Evolutionary conservation across 2,113 vertebrate species (phyloP), one percentile per base, ranked within the genome.

Genomic region (Bombycilla garrulus): DNA sequence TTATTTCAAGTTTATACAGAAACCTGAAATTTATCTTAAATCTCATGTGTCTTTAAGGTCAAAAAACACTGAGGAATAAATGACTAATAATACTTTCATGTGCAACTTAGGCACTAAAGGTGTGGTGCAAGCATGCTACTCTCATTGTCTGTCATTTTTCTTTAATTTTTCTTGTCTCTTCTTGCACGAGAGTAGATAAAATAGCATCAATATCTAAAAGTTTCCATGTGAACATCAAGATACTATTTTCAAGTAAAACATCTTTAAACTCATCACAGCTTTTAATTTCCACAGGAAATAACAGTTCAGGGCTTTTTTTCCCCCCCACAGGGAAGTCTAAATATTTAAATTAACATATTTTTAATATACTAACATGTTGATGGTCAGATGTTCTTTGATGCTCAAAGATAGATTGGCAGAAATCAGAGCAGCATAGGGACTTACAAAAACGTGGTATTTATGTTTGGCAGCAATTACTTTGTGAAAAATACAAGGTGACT

Each of bases 401-500:
- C 96, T 97, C 79, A 91, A 85, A 97, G 95, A 91, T 69, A 95
- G 97, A 97, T 31, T 97, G 97, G 96, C 96, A 97, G 97, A 97
- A 98, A 96, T 93, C 86, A 95, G 93, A 97, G 86, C 36, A 91
- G 62, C 42, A 40, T 67, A 95, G 81, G 94, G 53, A 91, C 97
- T 95, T 86, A 91, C 86, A 96, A 94, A 97, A 98, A 97, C 22
- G 89, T 33, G 82, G 70, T 91, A 89, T 97, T 97, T 97, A 89
- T 60, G 91, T 95, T 96, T 97, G 97, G 96, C 95, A 98, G 96
- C 93, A 97, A 96, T 92, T 95, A 96, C 88, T 88, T 54, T 85
- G 86, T 80, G 96, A 96, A 95, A 96, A 96, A 94, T 94, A 96
- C 96, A 98, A 97, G 96, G 96, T 97, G 96, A 98, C 97, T 97